phyloP scores from a whole-genome alignment of 2,797 vertebrate species.

The Clarias platycephalus region DNA sequence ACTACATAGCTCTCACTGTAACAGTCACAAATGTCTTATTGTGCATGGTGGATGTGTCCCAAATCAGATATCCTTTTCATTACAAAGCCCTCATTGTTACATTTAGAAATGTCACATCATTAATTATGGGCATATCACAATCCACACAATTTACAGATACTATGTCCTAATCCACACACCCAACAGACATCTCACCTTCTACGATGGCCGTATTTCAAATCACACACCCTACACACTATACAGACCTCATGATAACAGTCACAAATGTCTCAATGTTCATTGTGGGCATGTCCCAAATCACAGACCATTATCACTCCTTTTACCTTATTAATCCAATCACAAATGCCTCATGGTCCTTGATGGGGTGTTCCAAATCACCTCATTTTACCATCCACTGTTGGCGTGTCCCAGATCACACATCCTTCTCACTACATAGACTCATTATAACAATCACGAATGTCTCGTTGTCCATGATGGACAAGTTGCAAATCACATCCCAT shows the following conservation, averaged over 20 bases:
- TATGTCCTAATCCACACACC: too few species aligned
- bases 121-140: neutral
- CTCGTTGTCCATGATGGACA: neutral
- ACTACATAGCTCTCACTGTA: too few species aligned
- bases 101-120: neutral
- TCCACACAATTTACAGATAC: too few species aligned
- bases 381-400: neutral
- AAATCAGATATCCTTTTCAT: neutral
- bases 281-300: neutral
- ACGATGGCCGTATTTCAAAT: neutral
- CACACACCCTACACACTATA: neutral
- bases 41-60: neutral
- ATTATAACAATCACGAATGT: neutral
- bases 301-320: neutral
- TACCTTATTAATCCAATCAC: too few species aligned
- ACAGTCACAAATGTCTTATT: neutral
- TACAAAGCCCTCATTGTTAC: neutral
- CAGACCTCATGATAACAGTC: neutral
- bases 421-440: neutral
- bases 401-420: neutral
- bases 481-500: neutral
- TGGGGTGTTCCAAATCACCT: neutral
- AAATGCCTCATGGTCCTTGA: neutral
- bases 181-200: too few species aligned
- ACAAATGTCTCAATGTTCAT: neutral